Evolutionary conservation across 2,888 invertebrate genomes (phyloP), one percentile per base, ranked within the genome.

Genomic region (Heliconius ethilla): DNA sequence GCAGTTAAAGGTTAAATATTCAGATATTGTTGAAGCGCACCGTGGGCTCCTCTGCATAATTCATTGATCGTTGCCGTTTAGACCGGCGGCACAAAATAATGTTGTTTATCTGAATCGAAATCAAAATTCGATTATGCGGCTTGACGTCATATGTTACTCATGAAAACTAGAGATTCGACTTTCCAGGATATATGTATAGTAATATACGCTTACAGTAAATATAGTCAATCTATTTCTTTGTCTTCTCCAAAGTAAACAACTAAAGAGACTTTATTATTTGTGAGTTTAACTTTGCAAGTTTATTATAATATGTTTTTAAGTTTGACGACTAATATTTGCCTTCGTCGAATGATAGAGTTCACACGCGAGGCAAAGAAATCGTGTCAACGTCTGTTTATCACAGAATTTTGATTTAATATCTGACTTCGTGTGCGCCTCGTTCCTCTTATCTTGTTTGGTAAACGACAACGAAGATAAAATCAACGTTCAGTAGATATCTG

Each of bases 371-470:
- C 79, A 83, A 87, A 87, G 84, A 85, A 92, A 90, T 86, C 84
- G 86, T 92, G 92, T 89, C 92, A 90, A 88, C 89, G 89, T 79
- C 85, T 88, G 85, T 86, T 91, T 91, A 92, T 92, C 91, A 89
- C 10, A 82, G 83, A 89, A 89, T 87, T 91, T 89, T 90, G 90
- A 91, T 92, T 91, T 89, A 85, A 86, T 91, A 90, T 90, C 89
- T 87, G 87, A 88, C 88, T 72, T 59, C 72, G 85, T 87, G 88
- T 89, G 89, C 91, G 88, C 88, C 85, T 84, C 85, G 83, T 84
- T 80, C 83, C 81, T 83, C 85, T 90, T 94, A 94, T 94, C 94
- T 90, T 90, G 87, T 91, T 91, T 92, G 89, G 83, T 88, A 85
- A 72, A 88, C 87, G 87, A 83, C 84, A 83, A 87, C 86, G 83